Base-by-base conservation (phyloP, 1,140 invertebrate genomes). In the Penaeus japonicus region DNA sequence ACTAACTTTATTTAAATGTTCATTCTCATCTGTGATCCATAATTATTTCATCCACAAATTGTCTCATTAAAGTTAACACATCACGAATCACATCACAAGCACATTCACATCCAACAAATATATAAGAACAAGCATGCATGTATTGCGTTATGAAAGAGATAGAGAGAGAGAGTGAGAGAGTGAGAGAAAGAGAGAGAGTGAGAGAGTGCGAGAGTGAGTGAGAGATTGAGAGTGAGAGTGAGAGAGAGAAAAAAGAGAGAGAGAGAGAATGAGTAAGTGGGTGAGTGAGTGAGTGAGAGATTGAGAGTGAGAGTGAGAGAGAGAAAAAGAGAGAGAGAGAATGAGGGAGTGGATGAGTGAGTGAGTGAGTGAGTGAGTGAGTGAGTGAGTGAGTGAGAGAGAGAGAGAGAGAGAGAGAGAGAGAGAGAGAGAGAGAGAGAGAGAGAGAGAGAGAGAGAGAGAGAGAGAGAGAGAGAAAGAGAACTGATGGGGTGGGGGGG, bases 221-320 rank as follows among this genome's bases (percentile, higher is more conserved):
- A n/a, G n/a, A n/a, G n/a, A n/a, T n/a, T n/a, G n/a, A n/a, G 77
- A 79, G 77, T 47, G 77, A 79, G 77, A 79, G 77, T 22, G 77
- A 79, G 77, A 79, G 77, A 79, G 77, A 79, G 77, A 79, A 47
- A 79, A 47, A 70, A 22, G 20, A 22, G 62, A 70, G 62, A 70
- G 62, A 70, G 62, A 70, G 22, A 79, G 77, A 79, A 47, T 47
- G 77, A 79, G 77, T 47, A 47, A 79, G 78, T 54, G 78, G 30
- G 78, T 27, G 78, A 80, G 78, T 55, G 78, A 80, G 78, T 54
- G 78, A 80, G 78, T 54, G 78, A 80, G 78, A 80, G 78, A 80
- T 39, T 54, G 18, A 5, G 22, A 80, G 22, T 20, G n/a, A 79
- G 24, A 22, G 22, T 27, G 24, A 73, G 24, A 73, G 4, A 75